phyloP scores from a whole-genome alignment of 2,113 vertebrate species.

The Callipepla squamata region DNA sequence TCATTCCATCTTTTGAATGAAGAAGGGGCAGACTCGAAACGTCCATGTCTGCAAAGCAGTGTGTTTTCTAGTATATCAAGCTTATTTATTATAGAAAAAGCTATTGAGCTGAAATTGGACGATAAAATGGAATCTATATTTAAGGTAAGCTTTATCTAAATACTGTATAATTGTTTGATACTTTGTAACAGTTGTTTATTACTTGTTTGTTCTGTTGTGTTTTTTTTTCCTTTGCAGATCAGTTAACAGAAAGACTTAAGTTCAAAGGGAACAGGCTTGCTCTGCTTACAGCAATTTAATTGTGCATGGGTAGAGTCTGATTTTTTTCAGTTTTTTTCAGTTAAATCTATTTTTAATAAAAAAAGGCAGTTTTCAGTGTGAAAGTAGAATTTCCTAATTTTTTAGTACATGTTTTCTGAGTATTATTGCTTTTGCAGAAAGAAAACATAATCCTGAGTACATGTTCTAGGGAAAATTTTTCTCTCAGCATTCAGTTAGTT shows the following conservation, averaged over 20 bases:
- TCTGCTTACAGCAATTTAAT: neutral
- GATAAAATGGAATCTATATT: constrained; percentile 84
- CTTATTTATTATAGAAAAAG: constrained; percentile 80
- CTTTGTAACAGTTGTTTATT: too few relatives aligned
- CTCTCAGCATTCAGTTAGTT: neutral
- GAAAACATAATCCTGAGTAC: neutral
- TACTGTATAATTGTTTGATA: too few relatives aligned
- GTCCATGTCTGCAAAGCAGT: constrained; percentile 76
- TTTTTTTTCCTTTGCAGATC: neutral
- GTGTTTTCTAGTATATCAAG: constrained; percentile 79
- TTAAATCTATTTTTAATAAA: neutral
- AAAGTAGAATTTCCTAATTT: neutral
- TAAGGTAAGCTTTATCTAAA: constrained; percentile 77
- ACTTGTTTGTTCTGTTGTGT: neutral
- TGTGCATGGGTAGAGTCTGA: neutral
- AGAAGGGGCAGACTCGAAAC: constrained; percentile 74
- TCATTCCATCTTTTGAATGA: constrained; percentile 79
- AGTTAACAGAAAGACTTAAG: neutral
- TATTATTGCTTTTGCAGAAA: neutral
- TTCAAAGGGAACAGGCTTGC: neutral
- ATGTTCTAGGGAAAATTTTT: neutral
- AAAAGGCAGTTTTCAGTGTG: neutral
- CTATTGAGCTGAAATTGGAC: constrained; percentile 84
- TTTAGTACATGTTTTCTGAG: neutral
- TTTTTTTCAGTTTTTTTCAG: neutral